Conservation (phyloP, 2,888 invertebrate species). For the Amphipyra tragopoginis region DNA sequence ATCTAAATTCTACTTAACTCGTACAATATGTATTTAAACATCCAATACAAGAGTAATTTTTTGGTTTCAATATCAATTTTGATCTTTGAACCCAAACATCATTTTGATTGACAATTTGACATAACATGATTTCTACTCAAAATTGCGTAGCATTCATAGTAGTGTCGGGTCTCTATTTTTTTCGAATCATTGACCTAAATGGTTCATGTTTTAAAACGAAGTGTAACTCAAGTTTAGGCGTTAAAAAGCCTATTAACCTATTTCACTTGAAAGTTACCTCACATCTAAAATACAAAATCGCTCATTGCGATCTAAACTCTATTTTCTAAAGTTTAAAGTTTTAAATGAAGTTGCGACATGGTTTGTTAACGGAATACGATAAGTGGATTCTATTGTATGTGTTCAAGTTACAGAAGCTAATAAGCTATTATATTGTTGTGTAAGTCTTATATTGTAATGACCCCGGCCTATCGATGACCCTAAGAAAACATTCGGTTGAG, state of each 20-base stretch:
- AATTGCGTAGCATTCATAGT: conserved; percentile 31
- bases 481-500: conserved; percentile 38
- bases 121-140: conserved; percentile 51
- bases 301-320: conserved; percentile 51
- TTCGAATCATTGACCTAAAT: conserved; percentile 74
- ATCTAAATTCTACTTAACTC: background rate
- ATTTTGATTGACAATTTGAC: conserved; percentile 55
- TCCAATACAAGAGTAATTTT: conserved; percentile 12
- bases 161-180: conserved; percentile 41
- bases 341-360: conserved; percentile 24
- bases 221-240: conserved; percentile 81
- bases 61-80: conserved; percentile 39
- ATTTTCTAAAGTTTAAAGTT: conserved; percentile 32
- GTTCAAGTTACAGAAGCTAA: conserved; percentile 63
- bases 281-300: conserved; percentile 57
- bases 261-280: conserved; percentile 84
- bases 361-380: conserved; percentile 61
- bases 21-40: conserved; percentile 35
- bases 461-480: conserved; percentile 56
- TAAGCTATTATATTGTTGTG: conserved; percentile 60
- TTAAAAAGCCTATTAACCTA: conserved; percentile 88
- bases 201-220: conserved; percentile 79
- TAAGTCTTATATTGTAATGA: conserved; percentile 54
- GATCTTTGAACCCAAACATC: conserved; percentile 43
- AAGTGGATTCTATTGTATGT: conserved; percentile 69